Conservation (phyloP, 2,113 vertebrate species). For the Ophthalmolycus amberensis region DNA sequence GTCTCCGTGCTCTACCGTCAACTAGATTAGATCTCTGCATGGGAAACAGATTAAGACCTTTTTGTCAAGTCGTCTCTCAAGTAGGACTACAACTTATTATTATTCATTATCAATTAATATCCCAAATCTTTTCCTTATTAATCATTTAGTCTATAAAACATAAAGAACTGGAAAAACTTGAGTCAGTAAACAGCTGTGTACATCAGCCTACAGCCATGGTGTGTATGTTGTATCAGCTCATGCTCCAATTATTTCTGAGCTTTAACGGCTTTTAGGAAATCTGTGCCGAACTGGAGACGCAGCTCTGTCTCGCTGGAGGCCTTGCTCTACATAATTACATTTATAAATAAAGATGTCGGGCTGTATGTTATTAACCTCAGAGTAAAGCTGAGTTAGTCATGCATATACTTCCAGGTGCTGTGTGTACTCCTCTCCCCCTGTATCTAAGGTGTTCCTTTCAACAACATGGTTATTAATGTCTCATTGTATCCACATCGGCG, state of each 20-base stretch:
- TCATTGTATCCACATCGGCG: neutral
- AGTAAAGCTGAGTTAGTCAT: slow-evolving; percentile 5
- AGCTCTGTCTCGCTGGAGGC: neutral
- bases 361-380: neutral
- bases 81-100: neutral
- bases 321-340: slow-evolving; percentile 11
- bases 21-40: neutral
- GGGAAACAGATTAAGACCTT: neutral
- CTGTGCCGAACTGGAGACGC: neutral
- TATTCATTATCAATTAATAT: neutral
- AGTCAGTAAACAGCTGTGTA: neutral
- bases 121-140: neutral
- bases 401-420: neutral
- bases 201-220: neutral
- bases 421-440: no score
- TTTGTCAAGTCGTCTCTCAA: neutral
- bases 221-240: slow-evolving; percentile 13
- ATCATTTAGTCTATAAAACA: neutral
- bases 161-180: neutral
- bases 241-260: neutral
- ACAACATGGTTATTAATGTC: neutral
- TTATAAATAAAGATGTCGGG: slow-evolving; percentile 1
- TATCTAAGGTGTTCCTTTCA: neutral
- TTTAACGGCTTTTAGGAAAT: neutral
- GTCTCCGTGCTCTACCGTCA: neutral